Evolutionary conservation across 1,140 invertebrate genomes (phyloP).

Genomic region (Cydia fagiglandana): DNA sequence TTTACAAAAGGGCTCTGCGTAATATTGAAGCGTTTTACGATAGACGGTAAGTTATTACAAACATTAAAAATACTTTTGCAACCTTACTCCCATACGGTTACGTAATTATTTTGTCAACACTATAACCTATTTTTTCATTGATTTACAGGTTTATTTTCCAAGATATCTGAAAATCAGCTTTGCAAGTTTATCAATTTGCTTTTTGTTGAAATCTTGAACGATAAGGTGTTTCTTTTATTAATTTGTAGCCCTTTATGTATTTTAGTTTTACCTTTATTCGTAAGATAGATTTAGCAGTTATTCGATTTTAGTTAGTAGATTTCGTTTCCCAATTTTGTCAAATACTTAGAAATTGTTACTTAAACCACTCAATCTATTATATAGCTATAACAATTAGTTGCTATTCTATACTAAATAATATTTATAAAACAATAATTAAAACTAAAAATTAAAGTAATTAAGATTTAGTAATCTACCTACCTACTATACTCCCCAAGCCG

Average conservation of each 20-base stretch:
- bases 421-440: no score
- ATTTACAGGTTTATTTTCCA: slow-evolving; percentile 25
- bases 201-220: background rate
- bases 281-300: background rate
- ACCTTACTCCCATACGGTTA: slow-evolving; percentile 39
- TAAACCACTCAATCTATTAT: background rate
- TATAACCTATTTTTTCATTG: slow-evolving; percentile 31
- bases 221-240: background rate
- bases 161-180: background rate
- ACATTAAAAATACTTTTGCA: slow-evolving; percentile 2
- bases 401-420: no score
- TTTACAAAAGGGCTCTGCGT: slow-evolving; percentile 69
- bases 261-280: background rate
- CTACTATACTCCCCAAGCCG: no score
- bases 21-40: slow-evolving; percentile 71
- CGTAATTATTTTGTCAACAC: slow-evolving; percentile 48
- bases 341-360: background rate
- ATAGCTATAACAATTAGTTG: background rate
- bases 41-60: slow-evolving; percentile 54
- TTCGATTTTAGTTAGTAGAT: background rate
- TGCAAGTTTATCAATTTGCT: background rate
- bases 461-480: no score
- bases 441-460: no score
- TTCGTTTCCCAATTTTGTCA: background rate
- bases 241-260: background rate